Conservation (phyloP, 2,888 invertebrate genomes). For the Scaptomyza caliginosa region DNA sequence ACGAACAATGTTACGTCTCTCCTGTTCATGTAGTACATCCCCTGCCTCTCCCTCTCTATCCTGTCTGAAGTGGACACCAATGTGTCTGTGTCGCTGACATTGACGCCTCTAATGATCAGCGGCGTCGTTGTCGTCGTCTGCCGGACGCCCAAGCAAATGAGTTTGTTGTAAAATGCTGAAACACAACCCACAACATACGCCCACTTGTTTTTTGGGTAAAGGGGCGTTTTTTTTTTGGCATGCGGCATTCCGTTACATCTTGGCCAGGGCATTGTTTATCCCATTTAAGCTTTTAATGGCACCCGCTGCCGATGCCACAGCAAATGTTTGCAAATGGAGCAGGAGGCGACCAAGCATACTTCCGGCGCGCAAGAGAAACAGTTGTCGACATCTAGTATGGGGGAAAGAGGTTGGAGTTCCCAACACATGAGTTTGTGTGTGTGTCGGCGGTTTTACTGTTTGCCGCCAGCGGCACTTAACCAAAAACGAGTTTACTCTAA, state of each 20-base stretch:
- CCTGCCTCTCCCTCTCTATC: background rate
- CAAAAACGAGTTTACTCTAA: slow-evolving; percentile 9
- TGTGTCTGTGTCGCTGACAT: slow-evolving; percentile 54
- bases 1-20: slow-evolving; percentile 36
- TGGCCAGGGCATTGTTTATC: slow-evolving; percentile 55
- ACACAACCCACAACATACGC: slow-evolving; percentile 1
- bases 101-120: slow-evolving; percentile 68
- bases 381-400: slow-evolving; percentile 6
- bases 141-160: slow-evolving; percentile 27
- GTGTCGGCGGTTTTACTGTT: slow-evolving; percentile 20
- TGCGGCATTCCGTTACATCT: slow-evolving; percentile 44
- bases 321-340: slow-evolving; percentile 39
- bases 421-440: slow-evolving; percentile 4
- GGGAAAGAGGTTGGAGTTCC: background rate
- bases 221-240: slow-evolving; percentile 12
- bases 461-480: slow-evolving; percentile 31
- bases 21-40: slow-evolving; percentile 20
- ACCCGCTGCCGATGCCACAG: background rate
- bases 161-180: slow-evolving; percentile 29
- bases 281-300: slow-evolving; percentile 68
- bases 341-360: slow-evolving; percentile 49
- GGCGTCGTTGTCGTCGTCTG: slow-evolving; percentile 13
- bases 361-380: slow-evolving; percentile 52
- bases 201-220: slow-evolving; percentile 20
- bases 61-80: slow-evolving; percentile 32